Evolutionary conservation across 2,888 invertebrate genomes (phyloP), one percentile per base, ranked within the genome.

Genomic region (Cataglyphis cursor): DNA sequence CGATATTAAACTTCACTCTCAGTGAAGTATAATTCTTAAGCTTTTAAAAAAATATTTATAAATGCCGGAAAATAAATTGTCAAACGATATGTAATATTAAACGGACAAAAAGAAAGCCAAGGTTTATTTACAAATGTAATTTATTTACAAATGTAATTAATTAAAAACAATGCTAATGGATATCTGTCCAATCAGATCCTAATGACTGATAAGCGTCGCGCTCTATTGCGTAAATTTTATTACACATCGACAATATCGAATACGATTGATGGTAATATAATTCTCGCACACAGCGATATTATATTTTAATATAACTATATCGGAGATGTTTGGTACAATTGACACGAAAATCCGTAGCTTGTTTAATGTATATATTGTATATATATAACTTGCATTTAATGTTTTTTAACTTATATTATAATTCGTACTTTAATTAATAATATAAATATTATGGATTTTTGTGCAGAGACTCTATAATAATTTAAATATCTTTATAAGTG

Each of bases 271-370:
- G 38, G 51, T 48, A 54, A 38, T 76, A 76, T 76, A 76, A 76
- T 76, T 75, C 64, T 61, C 44, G 51, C 18, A 75, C 51, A 75
- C 51, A 75, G 18, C 31, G 38, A 64, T 75, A 51, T 64, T 64
- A 76, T 76, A 64, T 75, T 65, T 65, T 76, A 75, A 75, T 75
- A 65, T 76, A 65, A 76, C 54, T 38, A 24, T 48, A 48, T 51
- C 18, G 24, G 54, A 54, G 64, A 21, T 54, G 38, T 76, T 51
- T 76, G 64, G 64, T 54, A 65, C 54, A 65, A 54, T 76, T 64
- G 64, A 76, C 64, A 76, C 51, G 75, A 28, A 76, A 65, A 65
- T 65, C 64, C 82, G 64, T 59, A 48, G 24, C 1, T 24, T n/a
- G n/a, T n/a, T 24, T 48, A 44, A 15, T 44, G 4, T 44, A 44